These are phyloP conservation scores for Drosophila lutescens DNA, from an alignment of 2,888 invertebrate species.

Conservation along the genomic window DNA sequence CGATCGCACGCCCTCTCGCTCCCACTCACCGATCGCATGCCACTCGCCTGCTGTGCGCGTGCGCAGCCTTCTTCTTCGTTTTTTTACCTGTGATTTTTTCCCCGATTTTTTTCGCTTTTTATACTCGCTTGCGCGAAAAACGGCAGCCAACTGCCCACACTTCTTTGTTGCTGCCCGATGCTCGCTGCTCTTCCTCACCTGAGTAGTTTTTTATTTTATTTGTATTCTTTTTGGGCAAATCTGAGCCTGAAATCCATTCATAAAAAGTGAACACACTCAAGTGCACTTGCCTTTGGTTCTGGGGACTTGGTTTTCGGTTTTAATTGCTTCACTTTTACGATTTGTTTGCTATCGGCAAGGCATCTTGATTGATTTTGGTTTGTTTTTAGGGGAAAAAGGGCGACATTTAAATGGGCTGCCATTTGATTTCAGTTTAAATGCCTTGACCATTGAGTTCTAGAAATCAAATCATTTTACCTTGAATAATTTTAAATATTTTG, in stretches of 20 bases:
- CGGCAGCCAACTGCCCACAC: slow-evolving; percentile 75
- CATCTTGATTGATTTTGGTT: slow-evolving; percentile 29
- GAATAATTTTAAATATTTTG: background rate
- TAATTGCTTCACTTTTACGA: slow-evolving; percentile 10
- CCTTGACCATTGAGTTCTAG: background rate
- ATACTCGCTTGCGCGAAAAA: slow-evolving; percentile 56
- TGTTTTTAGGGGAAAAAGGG: background rate
- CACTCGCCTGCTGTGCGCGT: slow-evolving; percentile 70
- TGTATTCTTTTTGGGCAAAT: slow-evolving; percentile 48
- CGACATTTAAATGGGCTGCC: slow-evolving; percentile 3
- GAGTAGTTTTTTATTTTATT: background rate
- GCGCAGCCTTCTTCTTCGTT: slow-evolving; percentile 35
- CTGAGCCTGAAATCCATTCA: slow-evolving; percentile 60
- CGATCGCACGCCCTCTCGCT: slow-evolving; percentile 5
- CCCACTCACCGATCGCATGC: slow-evolving; percentile 42
- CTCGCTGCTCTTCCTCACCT: slow-evolving; percentile 18
- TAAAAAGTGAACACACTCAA: slow-evolving; percentile 32
- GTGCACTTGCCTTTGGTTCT: slow-evolving; percentile 12
- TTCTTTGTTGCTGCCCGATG: slow-evolving; percentile 28
- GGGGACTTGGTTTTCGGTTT: slow-evolving; percentile 3
- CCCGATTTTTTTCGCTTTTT: slow-evolving; percentile 22
- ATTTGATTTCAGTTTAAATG: slow-evolving; percentile 13
- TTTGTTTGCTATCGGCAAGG: background rate
- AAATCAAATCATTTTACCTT: background rate
- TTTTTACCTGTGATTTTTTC: slow-evolving; percentile 20